A percentile compares a stretch with the other conserved stretches of the same genome.
These are phyloP conservation scores for Cyprinus carpio DNA, from an alignment of 2,113 vertebrate species.

Conservation along the genomic window DNA sequence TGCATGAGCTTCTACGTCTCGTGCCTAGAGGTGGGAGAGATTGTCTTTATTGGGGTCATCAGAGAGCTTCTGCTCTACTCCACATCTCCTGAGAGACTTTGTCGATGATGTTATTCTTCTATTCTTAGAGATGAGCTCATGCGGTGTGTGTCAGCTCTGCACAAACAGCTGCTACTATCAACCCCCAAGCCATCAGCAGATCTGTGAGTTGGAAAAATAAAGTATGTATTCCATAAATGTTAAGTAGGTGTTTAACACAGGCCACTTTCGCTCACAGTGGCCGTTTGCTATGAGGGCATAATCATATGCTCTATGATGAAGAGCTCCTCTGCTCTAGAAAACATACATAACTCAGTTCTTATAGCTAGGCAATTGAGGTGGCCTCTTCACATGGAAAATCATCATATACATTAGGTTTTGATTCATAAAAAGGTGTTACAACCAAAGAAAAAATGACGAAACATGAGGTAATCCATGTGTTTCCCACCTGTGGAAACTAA, in stretches of 20 bases:
- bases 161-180: conserved; percentile 31
- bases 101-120: conserved; percentile 66
- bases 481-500: conserved; percentile 27
- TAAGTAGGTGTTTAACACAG: conserved; percentile 21
- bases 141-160: conserved; percentile 33
- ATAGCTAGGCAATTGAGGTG: background rate
- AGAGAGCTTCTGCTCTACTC: conserved; percentile 46
- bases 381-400: background rate
- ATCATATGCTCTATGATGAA: conserved; percentile 7
- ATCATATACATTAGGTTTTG: conserved; percentile 9
- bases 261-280: background rate
- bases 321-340: background rate
- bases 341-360: background rate
- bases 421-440: background rate
- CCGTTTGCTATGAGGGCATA: background rate
- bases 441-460: background rate
- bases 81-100: conserved; percentile 55
- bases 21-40: conserved; percentile 60
- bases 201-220: conserved; percentile 32
- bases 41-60: conserved; percentile 61
- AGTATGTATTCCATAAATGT: conserved; percentile 28
- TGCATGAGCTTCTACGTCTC: conserved; percentile 32
- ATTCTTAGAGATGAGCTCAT: conserved; percentile 75
- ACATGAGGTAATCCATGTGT: conserved; percentile 19
- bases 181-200: conserved; percentile 7